phyloP scores from a whole-genome alignment of 2,113 vertebrate genomes.

The Carassius auratus region DNA sequence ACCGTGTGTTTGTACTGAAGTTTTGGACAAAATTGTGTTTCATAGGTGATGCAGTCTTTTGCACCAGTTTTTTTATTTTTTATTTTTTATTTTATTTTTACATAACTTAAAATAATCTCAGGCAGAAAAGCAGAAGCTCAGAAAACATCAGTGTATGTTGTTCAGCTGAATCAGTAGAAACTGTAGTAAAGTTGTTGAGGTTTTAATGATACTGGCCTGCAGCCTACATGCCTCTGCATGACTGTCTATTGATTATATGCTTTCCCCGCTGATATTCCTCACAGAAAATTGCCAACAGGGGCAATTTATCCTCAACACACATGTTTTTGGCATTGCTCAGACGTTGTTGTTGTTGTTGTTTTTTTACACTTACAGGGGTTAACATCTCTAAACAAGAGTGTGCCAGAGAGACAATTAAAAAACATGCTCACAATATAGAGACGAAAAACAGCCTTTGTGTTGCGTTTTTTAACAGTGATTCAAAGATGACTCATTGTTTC shows the following conservation, averaged over 20 bases:
- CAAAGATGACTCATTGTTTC: constrained; percentile 39
- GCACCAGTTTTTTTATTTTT: background rate
- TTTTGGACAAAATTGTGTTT: background rate
- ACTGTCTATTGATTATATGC: constrained; percentile 10
- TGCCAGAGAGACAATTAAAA: background rate
- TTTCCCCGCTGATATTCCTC: background rate
- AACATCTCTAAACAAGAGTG: background rate
- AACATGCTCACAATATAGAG: background rate
- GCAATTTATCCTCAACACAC: background rate
- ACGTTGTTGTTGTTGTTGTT: too few relatives aligned
- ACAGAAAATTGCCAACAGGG: background rate
- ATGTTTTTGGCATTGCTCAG: background rate
- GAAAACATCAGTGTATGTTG: background rate
- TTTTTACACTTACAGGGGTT: background rate
- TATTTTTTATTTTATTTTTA: too few relatives aligned
- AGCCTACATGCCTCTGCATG: constrained; percentile 5
- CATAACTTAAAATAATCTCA: background rate
- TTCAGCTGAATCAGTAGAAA: background rate
- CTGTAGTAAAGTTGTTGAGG: background rate
- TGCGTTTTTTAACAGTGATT: constrained; percentile 28
- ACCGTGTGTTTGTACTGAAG: background rate
- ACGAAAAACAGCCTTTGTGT: background rate
- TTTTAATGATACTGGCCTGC: background rate
- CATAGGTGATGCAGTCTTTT: background rate
- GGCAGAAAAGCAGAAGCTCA: background rate